Base-by-base conservation (phyloP, 2,113 vertebrate genomes). In the Pardalotus punctatus region DNA sequence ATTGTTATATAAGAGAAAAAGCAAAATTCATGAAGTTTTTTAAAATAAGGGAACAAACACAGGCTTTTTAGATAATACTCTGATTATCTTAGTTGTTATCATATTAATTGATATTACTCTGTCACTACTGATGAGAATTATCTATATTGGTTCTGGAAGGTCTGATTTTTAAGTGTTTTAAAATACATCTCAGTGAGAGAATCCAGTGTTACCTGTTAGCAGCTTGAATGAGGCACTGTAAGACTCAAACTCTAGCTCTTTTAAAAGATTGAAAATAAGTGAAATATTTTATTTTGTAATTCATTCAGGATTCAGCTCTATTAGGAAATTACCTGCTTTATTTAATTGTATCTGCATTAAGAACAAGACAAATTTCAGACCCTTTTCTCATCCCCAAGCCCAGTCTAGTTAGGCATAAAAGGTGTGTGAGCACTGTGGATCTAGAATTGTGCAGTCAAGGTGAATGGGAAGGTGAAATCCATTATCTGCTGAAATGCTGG, bases 71-170 rank as follows among this genome's bases (percentile, higher is more conserved):
- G 88, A 74, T 92, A 90, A 90, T 93, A 84, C 70, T 96, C 85
- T 96, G 84, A 81, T 96, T 96, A 78, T 92, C 84, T 94, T 91
- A 88, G 81, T 95, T 77, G 58, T 38, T 88, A 84, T 92, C 72
- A 43, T 94, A 80, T 93, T 94, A 85, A 62, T 92, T 96, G 56
- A 22, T 80, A 65, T 57, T 85, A 64, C 69, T 88, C 73, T 97
- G 69, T 88, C 14, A 7, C 76, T 81, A 14, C 42, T 60, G 35
- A 71, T 89, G 85, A 61, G 78, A 95, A 94, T 81, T 96, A 96
- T 94, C 93, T 95, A 19, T 65, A 81, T 97, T 95, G 95, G 82
- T 83, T 96, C 86, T 96, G 90, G 77, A 94, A 97, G 94, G 31
- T 18, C 69, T 82, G 92, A 48, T 53, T 83, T 56, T 82, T 45